Conservation (phyloP, 2,888 invertebrate genomes). For the Nephrotoma appendiculata region DNA sequence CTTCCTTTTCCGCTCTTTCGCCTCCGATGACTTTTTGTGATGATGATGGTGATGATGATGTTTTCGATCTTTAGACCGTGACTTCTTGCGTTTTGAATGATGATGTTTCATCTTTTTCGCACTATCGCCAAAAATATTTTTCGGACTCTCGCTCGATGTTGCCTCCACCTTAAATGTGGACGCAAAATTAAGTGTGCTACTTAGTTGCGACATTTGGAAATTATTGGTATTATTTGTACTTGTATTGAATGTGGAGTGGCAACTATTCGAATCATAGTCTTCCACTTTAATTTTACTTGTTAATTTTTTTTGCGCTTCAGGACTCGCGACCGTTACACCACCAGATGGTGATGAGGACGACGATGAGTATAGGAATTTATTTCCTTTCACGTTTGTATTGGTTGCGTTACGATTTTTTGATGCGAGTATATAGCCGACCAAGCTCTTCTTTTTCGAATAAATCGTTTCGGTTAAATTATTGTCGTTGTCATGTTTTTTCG, state of each 20-base stretch:
- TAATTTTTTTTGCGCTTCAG: neutral
- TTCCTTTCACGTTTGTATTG: constrained; percentile 11
- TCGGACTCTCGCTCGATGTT: constrained; percentile 6
- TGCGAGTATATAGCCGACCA: constrained; percentile 48
- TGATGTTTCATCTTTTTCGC: constrained; percentile 6
- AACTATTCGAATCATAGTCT: neutral
- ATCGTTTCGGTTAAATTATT: constrained; percentile 61
- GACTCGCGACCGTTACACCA: neutral
- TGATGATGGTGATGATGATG: constrained; percentile 10
- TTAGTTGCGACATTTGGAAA: neutral
- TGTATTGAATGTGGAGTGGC: neutral
- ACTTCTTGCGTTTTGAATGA: constrained; percentile 17
- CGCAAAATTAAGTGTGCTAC: neutral
- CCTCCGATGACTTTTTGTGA: constrained; percentile 9
- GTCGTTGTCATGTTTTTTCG: constrained; percentile 47
- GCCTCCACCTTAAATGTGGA: neutral
- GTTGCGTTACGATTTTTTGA: constrained; percentile 25
- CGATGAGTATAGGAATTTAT: neutral
- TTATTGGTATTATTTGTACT: neutral
- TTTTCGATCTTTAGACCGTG: constrained; percentile 13
- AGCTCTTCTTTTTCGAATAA: constrained; percentile 64
- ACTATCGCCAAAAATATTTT: constrained; percentile 7
- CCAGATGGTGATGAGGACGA: neutral
- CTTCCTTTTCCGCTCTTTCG: constrained; percentile 13
- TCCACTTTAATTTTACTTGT: neutral